Percentiles rank a stretch among this genome's conserved stretches.
Conservation (phyloP, 2,888 invertebrate genomes). For the Biston stratarius region DNA sequence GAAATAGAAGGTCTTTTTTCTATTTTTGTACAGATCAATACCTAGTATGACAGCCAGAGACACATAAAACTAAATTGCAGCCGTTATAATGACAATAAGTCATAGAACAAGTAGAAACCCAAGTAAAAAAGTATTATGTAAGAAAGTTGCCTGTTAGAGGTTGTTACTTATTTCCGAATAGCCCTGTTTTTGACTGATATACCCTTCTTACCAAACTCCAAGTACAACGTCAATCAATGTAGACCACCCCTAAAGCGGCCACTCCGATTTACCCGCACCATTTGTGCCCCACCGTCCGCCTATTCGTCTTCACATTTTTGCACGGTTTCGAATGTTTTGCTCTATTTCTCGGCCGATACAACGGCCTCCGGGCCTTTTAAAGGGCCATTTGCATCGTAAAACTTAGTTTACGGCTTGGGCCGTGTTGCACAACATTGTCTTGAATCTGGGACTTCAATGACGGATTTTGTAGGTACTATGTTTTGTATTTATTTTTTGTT, state of each 20-base stretch:
- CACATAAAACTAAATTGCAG: too few species aligned
- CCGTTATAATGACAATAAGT: too few species aligned
- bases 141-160: too few species aligned
- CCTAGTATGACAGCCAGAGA: too few species aligned
- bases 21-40: too few species aligned
- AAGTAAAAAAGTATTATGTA: too few species aligned
- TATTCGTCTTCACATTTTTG: constrained; percentile 46
- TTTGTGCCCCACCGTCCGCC: constrained; percentile 36
- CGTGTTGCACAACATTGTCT: constrained; percentile 49
- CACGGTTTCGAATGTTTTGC: constrained; percentile 45
- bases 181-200: not conserved
- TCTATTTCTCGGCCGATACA: constrained; percentile 59
- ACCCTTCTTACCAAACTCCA: not conserved
- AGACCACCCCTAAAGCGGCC: constrained; percentile 25
- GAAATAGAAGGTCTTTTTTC: too few species aligned
- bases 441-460: constrained; percentile 40
- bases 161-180: too few species aligned
- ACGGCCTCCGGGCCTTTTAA: constrained; percentile 60
- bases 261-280: constrained; percentile 39
- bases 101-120: too few species aligned
- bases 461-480: constrained; percentile 28
- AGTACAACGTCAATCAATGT: constrained; percentile 12
- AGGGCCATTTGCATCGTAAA: constrained; percentile 65
- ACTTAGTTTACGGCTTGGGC: constrained; percentile 62
- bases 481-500: constrained; percentile 4